Conservation (phyloP, 2,113 vertebrate genomes). For the Tragelaphus buxtoni region DNA sequence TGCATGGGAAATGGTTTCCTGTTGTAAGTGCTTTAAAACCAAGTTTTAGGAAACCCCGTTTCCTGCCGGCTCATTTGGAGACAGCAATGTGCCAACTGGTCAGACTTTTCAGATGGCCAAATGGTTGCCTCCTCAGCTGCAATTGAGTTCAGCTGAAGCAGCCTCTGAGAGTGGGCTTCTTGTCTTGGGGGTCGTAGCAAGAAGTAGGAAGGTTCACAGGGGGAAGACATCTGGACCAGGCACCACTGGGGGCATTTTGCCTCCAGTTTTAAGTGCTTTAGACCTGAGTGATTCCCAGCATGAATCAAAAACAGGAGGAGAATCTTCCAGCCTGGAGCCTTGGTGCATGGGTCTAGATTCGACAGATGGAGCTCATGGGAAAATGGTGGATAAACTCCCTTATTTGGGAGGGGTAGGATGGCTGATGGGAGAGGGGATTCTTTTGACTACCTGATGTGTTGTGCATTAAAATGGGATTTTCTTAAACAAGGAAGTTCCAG, state of each 20-base stretch:
- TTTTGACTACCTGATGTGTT: conserved; percentile 52
- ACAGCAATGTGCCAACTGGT: conserved; percentile 72
- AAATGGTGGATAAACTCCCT: not conserved
- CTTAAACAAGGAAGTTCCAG: conserved; percentile 66
- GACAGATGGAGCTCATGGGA: not conserved
- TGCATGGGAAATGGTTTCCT: conserved; percentile 96
- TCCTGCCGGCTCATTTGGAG: conserved; percentile 92
- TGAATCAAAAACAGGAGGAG: not conserved
- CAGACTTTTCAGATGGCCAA: conserved; percentile 37
- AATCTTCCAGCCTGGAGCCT: not conserved
- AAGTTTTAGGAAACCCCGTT: conserved; percentile 96
- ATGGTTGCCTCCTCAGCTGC: not conserved
- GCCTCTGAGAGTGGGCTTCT: not conserved
- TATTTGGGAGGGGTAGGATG: not conserved
- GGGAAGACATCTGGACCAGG: not conserved
- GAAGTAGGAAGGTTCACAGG: not conserved
- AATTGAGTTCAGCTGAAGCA: not conserved
- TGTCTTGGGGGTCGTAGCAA: not conserved
- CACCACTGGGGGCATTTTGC: not conserved
- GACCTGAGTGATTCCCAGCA: not conserved
- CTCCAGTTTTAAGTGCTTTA: not conserved
- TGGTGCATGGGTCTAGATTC: accelerated
- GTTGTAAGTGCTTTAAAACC: conserved; percentile 95
- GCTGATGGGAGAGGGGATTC: not conserved
- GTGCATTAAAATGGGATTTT: conserved; percentile 66